Evolutionary conservation across 2,888 invertebrate genomes (phyloP).

Genomic region (Melieria crassipennis): DNA sequence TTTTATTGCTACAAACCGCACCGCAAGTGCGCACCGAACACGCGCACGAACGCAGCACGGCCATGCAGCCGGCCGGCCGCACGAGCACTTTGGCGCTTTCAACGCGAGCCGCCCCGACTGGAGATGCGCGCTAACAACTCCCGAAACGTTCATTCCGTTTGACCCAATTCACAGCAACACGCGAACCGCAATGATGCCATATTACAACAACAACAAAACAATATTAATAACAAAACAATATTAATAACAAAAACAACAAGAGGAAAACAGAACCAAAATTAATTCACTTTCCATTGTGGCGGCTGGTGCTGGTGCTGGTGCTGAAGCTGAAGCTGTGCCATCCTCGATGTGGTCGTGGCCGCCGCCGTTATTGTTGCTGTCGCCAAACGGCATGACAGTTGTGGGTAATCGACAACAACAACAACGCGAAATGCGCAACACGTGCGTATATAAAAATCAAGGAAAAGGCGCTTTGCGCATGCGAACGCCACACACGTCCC

Average conservation of each 20-base stretch:
- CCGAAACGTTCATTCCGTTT: conserved; percentile 3
- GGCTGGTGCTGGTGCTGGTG: neutral
- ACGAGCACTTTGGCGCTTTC: conserved; percentile 3
- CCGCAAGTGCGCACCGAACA: conserved; percentile 38
- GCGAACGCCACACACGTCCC: too few relatives aligned
- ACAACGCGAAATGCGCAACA: too few relatives aligned
- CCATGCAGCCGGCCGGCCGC: neutral
- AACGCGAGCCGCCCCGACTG: neutral
- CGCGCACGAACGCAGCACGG: neutral
- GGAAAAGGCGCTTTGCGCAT: too few relatives aligned
- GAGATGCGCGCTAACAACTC: too few relatives aligned
- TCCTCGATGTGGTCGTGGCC: too few relatives aligned
- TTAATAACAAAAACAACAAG: conserved; percentile 3
- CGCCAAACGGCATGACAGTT: too few relatives aligned
- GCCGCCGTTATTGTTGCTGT: too few relatives aligned
- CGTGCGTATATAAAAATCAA: too few relatives aligned
- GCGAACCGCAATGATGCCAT: too few relatives aligned
- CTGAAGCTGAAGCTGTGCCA: neutral
- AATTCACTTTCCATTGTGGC: conserved; percentile 38
- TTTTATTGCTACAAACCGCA: conserved; percentile 55
- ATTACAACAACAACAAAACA: neutral
- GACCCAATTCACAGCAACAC: conserved; percentile 22
- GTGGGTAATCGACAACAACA: too few relatives aligned
- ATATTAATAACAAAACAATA: neutral
- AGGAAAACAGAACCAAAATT: conserved; percentile 30